Percentiles rank a stretch among this genome's conserved stretches.
Evolutionary conservation across 2,113 vertebrate species (phyloP).

Genomic region (Sprattus sprattus): DNA sequence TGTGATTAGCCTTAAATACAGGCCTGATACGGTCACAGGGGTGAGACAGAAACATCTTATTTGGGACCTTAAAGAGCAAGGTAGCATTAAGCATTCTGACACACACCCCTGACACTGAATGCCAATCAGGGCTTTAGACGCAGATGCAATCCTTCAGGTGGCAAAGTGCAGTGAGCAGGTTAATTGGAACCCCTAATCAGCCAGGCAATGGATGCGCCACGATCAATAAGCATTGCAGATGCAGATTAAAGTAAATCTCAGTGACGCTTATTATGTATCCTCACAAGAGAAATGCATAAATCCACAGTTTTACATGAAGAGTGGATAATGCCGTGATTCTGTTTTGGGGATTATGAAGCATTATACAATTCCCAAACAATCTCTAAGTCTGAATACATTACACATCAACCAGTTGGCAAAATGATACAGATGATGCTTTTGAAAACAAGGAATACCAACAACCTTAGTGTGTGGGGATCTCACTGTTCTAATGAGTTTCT

Average conservation of each 20-base stretch:
- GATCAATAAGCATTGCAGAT: slow-evolving; percentile 4
- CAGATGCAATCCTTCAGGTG: background rate
- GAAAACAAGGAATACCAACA: background rate
- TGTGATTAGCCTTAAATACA: background rate
- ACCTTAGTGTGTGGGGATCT: background rate
- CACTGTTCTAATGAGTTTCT: background rate
- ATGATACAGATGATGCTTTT: background rate
- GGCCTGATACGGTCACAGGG: background rate
- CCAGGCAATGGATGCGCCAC: background rate
- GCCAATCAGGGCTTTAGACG: background rate
- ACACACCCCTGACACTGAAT: background rate
- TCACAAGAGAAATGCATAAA: background rate
- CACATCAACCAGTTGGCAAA: background rate
- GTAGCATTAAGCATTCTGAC: background rate
- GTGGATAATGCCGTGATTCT: background rate
- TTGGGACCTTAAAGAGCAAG: background rate
- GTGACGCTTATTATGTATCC: background rate
- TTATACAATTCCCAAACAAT: slow-evolving; percentile 7
- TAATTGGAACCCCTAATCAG: slow-evolving; percentile 20
- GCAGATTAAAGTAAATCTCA: background rate
- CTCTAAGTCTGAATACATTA: background rate
- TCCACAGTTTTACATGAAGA: background rate
- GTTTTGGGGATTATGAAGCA: background rate
- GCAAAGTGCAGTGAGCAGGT: background rate
- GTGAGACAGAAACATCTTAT: background rate